Evolutionary conservation across 2,113 vertebrate genomes (phyloP), one percentile per base, ranked within the genome.

Genomic region (Tachycineta bicolor): DNA sequence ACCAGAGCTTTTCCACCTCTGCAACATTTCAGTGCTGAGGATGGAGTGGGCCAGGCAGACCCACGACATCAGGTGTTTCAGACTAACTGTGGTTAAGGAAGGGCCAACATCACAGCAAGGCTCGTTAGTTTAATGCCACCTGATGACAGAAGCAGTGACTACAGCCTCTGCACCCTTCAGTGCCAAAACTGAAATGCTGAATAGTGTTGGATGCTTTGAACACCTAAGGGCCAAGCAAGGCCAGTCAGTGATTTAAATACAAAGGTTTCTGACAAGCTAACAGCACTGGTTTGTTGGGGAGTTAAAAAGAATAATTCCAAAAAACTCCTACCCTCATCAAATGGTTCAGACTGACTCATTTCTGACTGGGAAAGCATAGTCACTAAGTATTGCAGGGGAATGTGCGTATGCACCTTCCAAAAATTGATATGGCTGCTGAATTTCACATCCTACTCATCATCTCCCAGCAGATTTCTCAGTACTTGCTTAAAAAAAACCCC

Each of bases 391-490:
- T 86, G 68, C 92, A 93, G 44, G 16, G 60, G 73, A 92, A 90
- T 90, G 76, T 78, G 80, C 73, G 46, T 89, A 87, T 90, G 90
- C 1, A 26, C 58, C 64, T 92, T 94, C 92, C 90, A 80, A 96
- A 96, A 94, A 93, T 24, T 68, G 75, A 64, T 52, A 59, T 14
- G 82, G 85, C 79, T 95, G 92, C 85, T 90, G 92, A 92, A 90
- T 81, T 97, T 93, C 93, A 94, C 93, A 94, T 92, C 93, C 90
- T 77, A 92, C 93, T 92, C 76, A 90, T 87, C 85, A 90, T 64
- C 88, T 92, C 83, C 90, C 62, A 39, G 80, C 83, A 96, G 88
- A 58, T 49, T 93, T 87, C 93, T 82, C 19, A 0, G 83, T 68
- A 29, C 73, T 94, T 84, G 52, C 70, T 89, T 50, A 14, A 90